phyloP scores from a whole-genome alignment of 1,140 invertebrate species.

The Zaprionus ornatus region DNA sequence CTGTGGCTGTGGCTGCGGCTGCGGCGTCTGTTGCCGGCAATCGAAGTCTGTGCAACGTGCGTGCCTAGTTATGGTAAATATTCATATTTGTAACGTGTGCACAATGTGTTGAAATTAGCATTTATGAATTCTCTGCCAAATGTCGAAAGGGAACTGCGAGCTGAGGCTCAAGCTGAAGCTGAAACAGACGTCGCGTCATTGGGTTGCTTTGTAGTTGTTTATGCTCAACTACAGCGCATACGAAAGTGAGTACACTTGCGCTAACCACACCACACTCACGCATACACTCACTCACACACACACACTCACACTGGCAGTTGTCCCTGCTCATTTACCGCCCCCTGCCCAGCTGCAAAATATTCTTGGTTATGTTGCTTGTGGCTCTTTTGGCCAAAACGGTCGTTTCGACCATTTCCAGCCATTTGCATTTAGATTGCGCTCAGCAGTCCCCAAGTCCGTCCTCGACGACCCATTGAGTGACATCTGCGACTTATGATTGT shows the following conservation, averaged over 20 bases:
- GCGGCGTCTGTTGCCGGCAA: conserved; percentile 37
- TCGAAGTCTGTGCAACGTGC: conserved; percentile 58
- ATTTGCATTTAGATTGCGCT: conserved; percentile 79
- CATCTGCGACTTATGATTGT: conserved; percentile 66
- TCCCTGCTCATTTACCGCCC: conserved; percentile 49
- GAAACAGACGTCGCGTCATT: conserved; percentile 22
- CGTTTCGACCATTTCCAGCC: conserved; percentile 64
- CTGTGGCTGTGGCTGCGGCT: conserved; percentile 27
- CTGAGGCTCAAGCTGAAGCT: conserved; percentile 43
- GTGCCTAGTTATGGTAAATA: conserved; percentile 79
- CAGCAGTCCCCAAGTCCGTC: conserved; percentile 9
- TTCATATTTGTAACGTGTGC: conserved; percentile 82
- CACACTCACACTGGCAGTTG: conserved; percentile 26
- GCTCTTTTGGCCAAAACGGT: conserved; percentile 65
- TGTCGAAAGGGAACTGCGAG: conserved; percentile 48
- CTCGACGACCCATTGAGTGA: conserved; percentile 45
- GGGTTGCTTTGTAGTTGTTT: conserved; percentile 41
- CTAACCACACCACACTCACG: conserved; percentile 9
- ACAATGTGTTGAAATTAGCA: conserved; percentile 83
- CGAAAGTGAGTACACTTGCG: conserved; percentile 11
- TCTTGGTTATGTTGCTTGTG: conserved; percentile 74
- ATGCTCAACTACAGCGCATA: conserved; percentile 9
- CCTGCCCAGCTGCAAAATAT: conserved; percentile 60
- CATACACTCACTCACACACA: conserved; percentile 10
- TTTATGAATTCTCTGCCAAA: conserved; percentile 82